Base-by-base conservation (phyloP, 2,888 invertebrate species). In the Busseola fusca region DNA sequence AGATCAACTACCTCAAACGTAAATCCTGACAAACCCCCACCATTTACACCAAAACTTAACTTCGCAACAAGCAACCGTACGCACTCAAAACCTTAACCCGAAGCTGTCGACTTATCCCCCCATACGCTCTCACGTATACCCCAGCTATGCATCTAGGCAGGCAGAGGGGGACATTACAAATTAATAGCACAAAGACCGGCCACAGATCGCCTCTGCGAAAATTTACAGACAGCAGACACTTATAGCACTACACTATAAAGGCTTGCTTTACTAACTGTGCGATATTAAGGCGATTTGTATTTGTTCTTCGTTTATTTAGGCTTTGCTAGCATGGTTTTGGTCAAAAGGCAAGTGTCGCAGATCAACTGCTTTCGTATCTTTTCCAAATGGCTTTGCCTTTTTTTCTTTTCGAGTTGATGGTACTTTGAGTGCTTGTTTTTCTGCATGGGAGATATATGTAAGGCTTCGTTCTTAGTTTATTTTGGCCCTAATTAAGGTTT, bases 131-230 rank as follows among this genome's bases (percentile, higher is more conserved):
- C 91, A 82, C 83, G 89, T 91, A 87, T 80, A 86, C 67, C 87
- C 85, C 76, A 84, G 83, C 86, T 81, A 87, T 91, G 93, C 92
- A 91, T 93, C 94, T 93, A 91, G 89, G 90, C 88, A 85, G 85
- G 75, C 66, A 75, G 85, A 87, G 93, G 94, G 93, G 91, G 93
- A 92, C 95, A 95, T 95, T 95, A 95, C 95, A 94, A 95, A 95
- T 95, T 95, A 95, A 95, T 95, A 94, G 95, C 93, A 94, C 95
- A 95, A 95, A 95, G 95, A 95, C 94, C 94, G 93, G 89, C 94
- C 94, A 89, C 94, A 94, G 95, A 94, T 95, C 94, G 94, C 92
- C 91, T 88, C 91, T 91, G 90, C 93, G 94, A 95, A 95, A 95
- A 95, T 95, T 95, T 95, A 95, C 94, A 92, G 92, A 91, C 92